phyloP scores from a whole-genome alignment of 2,888 invertebrate species.

The Rutpela maculata region DNA sequence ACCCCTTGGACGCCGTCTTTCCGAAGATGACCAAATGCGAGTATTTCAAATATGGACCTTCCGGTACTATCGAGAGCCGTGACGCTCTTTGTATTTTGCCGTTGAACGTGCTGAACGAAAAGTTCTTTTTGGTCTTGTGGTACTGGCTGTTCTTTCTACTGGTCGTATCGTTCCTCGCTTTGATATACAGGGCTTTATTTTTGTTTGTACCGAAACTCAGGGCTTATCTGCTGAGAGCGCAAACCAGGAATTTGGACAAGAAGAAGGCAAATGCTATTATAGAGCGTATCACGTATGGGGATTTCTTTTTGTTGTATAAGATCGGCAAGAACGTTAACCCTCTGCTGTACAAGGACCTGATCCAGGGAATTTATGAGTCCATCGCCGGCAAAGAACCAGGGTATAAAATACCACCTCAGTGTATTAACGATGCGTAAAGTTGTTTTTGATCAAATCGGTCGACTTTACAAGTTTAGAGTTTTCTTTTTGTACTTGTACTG shows the following conservation, averaged over 20 bases:
- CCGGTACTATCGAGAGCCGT: slow-evolving; percentile 76
- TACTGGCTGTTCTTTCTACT: slow-evolving; percentile 84
- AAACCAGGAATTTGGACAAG: slow-evolving; percentile 76
- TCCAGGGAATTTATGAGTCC: slow-evolving; percentile 66
- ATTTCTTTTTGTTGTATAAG: slow-evolving; percentile 87
- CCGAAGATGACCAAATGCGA: slow-evolving; percentile 83
- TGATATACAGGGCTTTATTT: slow-evolving; percentile 80
- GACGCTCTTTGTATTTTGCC: slow-evolving; percentile 86
- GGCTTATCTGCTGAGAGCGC: slow-evolving; percentile 79
- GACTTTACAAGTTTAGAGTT: neutral
- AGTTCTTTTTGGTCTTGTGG: slow-evolving; percentile 85
- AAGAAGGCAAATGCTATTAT: slow-evolving; percentile 76
- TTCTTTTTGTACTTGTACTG: neutral
- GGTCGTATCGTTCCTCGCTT: slow-evolving; percentile 78
- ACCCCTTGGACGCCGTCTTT: slow-evolving; percentile 82
- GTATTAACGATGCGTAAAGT: slow-evolving; percentile 32
- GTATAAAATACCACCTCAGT: slow-evolving; percentile 43
- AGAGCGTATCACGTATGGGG: slow-evolving; percentile 79
- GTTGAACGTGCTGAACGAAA: slow-evolving; percentile 87
- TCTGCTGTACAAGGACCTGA: slow-evolving; percentile 80
- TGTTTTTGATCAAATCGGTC: neutral
- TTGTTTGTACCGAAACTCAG: slow-evolving; percentile 78
- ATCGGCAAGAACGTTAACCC: slow-evolving; percentile 87
- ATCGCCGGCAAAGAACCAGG: slow-evolving; percentile 46
- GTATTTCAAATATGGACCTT: slow-evolving; percentile 77